Base-by-base conservation (phyloP, 1,140 invertebrate genomes). In the Drosophila sulfurigaster region DNA sequence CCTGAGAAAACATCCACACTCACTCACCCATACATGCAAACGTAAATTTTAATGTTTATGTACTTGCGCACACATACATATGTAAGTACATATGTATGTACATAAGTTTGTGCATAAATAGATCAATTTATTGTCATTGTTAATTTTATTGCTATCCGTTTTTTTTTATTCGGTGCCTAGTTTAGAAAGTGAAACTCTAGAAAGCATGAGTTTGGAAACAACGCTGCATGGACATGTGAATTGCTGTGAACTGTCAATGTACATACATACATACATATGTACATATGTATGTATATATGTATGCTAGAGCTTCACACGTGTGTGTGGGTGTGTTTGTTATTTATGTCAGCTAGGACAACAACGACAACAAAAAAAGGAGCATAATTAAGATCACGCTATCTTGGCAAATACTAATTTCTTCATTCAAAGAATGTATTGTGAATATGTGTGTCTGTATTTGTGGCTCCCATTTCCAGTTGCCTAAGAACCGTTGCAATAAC, bases 401-500 rank as follows among this genome's bases (percentile, higher is more conserved):
- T 41, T 45, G 10, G 1, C 30, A 35, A 63, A 57, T 64, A 49
- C 30, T 71, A 57, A 71, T 71, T 32, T 52, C 25, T 32, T 13
- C 41, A 38, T 48, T 41, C 41, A 13, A 48, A 65, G 52, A 57
- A 65, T 72, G 45, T 58, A 28, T n/a, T 20, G 2, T 32, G 16
- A 0, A n/a, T 15, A 11, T 15, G 8, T 30, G 11, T 16, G 8
- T 25, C 3, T 64, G 6, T 58, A 16, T 20, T n/a, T 64, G 43
- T 52, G 66, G 13, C 52, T 75, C 49, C 43, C 51, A 70, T 70
- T 75, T 75, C 32, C 52, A 69, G 45, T 58, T 75, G 58, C 5
- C 67, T 63, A 75, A 75, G 66, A 52, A 75, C 66, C 72, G 72
- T 70, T 75, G 15, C 49, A 75, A 75, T 75, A 75, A 70, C 72